Evolutionary conservation across 2,797 vertebrate genomes (phyloP), one percentile per base, ranked within the genome.

Genomic region (Falco columbarius): DNA sequence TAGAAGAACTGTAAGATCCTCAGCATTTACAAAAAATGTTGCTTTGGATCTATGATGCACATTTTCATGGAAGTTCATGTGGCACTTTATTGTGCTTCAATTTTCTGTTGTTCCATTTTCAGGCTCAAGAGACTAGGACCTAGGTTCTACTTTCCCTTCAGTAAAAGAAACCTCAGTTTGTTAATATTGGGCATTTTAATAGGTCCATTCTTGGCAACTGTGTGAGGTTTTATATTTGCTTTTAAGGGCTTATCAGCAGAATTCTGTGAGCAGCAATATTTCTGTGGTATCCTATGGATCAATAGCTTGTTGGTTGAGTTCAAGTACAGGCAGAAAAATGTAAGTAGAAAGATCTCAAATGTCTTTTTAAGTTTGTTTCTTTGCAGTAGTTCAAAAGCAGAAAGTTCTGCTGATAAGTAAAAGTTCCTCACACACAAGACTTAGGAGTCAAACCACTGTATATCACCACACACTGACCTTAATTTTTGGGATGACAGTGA

Each of bases 401-500:
- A 65, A 66, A 72, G 10, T 58, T 75, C 63, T 62, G 19, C 16
- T 55, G 24, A 22, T 44, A 51, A 73, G n/a, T 30, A 79, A 59
- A 86, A 36, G 15, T 68, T 81, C 23, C 38, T 68, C 40, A 70
- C 44, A 40, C 17, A 46, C 24, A 59, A 54, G 24, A 59, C 15
- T 62, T n/a, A 76, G 40, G 16, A 58, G 23, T 62, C 59, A 72
- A 24, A 63, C 10, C 24, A 11, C 36, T 72, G 36, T 29, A n/a
- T 36, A 58, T 30, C 0, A 2, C 42, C 44, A 71, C 13, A 58
- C 3, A 21, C 12, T 44, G 34, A 32, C 1, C 2, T 36, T 36
- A 42, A 38, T 27, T 72, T 19, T 68, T 2, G 0, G n/a, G 56
- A 12, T 56, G 42, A 81, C 34, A 34, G 24, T 61, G 32, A 72